Evolutionary conservation across 2,888 invertebrate genomes (phyloP).

Genomic region (Habroteleia sp.): DNA sequence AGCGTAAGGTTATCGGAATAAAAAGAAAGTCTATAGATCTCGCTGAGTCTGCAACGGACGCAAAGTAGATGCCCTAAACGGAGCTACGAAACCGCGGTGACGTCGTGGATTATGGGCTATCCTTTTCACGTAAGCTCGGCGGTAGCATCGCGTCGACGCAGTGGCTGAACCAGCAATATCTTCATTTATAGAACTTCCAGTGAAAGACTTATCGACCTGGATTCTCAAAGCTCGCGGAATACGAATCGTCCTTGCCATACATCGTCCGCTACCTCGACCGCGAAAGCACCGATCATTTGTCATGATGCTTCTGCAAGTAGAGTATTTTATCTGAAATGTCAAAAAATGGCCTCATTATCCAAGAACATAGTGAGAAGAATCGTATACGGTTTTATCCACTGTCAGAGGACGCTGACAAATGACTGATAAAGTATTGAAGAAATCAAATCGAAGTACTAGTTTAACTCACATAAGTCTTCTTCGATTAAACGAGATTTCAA

Average conservation of each 20-base stretch:
- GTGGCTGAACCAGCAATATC: conserved; percentile 63
- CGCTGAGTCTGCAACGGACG: conserved; percentile 54
- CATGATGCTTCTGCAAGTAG: conserved; percentile 45
- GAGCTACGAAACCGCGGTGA: conserved; percentile 53
- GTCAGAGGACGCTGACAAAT: conserved; percentile 25
- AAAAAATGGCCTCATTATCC: conserved; percentile 48
- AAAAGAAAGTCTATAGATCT: conserved; percentile 49
- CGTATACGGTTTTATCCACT: conserved; percentile 23
- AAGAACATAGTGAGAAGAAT: conserved; percentile 40
- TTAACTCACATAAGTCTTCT: too few species aligned
- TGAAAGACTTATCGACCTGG: conserved; percentile 60
- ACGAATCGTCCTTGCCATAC: conserved; percentile 58
- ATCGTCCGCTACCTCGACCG: conserved; percentile 49
- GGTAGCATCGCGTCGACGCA: conserved; percentile 50
- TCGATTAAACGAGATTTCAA: too few species aligned
- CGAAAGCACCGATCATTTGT: conserved; percentile 57
- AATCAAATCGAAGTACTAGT: too few species aligned
- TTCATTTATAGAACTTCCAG: conserved; percentile 58
- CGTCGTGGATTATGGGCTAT: conserved; percentile 49
- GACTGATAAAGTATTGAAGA: conserved; percentile 29
- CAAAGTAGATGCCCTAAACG: conserved; percentile 57
- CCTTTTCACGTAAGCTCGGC: conserved; percentile 47
- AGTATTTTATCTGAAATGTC: conserved; percentile 49
- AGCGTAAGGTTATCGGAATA: conserved; percentile 41
- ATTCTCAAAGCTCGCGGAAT: conserved; percentile 53